A percentile compares a stretch with the other conserved stretches of the same genome.
Evolutionary conservation across 2,797 vertebrate species (phyloP).

Genomic region (Urophycis tenuis): DNA sequence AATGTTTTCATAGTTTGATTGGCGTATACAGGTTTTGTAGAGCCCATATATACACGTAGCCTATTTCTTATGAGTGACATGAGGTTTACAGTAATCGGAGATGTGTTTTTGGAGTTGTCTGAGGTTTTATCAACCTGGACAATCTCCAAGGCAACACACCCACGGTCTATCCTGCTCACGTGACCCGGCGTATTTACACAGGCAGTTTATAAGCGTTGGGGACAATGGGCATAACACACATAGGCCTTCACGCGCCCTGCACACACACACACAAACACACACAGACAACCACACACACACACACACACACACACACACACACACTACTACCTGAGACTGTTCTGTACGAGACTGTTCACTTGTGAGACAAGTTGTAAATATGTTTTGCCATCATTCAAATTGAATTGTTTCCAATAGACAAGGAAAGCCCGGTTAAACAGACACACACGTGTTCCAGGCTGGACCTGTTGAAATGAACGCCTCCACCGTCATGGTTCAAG

Average conservation of each 20-base stretch:
- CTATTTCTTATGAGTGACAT: not conserved
- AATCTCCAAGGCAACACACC: conserved; percentile 48
- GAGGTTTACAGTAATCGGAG: not conserved
- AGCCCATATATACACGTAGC: not conserved
- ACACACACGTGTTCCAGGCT: conserved; percentile 62
- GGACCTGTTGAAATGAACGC: conserved; percentile 63
- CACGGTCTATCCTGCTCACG: conserved; percentile 55
- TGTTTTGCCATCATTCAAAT: not conserved
- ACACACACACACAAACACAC: conserved; percentile 10
- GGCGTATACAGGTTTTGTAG: too few species aligned
- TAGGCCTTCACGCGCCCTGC: not conserved
- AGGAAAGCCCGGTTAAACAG: conserved; percentile 67
- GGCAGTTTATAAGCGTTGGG: conserved; percentile 53
- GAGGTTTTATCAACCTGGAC: conserved; percentile 38
- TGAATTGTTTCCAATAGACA: conserved; percentile 42
- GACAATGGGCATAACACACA: conserved; percentile 28
- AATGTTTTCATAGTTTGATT: not conserved
- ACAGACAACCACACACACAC: not conserved
- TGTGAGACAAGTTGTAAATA: not conserved
- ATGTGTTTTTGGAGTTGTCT: conserved; percentile 9
- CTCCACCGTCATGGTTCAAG: conserved; percentile 30
- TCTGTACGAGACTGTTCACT: not conserved
- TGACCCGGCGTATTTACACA: conserved; percentile 71
- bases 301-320: not conserved
- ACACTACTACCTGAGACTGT: not conserved